phyloP scores from a whole-genome alignment of 2,888 invertebrate genomes.

The Pantelozetes paolii region DNA sequence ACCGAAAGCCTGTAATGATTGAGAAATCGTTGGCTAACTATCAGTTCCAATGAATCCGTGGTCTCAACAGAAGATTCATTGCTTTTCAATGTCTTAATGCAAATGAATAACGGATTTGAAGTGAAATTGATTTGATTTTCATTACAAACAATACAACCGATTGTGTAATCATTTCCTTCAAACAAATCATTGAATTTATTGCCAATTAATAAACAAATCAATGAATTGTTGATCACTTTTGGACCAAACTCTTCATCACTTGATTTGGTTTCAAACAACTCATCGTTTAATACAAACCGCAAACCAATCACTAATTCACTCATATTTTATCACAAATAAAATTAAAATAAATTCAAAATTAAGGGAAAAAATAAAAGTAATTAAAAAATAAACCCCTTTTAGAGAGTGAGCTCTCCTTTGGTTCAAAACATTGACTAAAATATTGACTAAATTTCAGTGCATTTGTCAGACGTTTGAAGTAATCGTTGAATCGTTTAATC shows the following conservation, averaged over 20 bases:
- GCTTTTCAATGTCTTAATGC: not conserved
- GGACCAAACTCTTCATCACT: not conserved
- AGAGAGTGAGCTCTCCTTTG: too few species aligned
- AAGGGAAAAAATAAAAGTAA: not conserved
- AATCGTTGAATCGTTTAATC: too few species aligned
- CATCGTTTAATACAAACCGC: not conserved
- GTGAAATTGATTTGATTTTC: not conserved
- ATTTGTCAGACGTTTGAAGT: too few species aligned
- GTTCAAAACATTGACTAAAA: too few species aligned
- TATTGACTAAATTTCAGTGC: too few species aligned
- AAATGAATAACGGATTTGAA: conserved; percentile 18
- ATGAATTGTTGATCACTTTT: not conserved
- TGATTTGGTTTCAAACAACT: not conserved
- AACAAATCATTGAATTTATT: not conserved
- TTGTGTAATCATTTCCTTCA: not conserved
- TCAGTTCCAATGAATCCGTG: not conserved
- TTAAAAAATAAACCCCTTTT: not conserved
- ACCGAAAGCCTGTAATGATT: not conserved
- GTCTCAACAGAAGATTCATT: not conserved
- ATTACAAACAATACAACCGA: conserved; percentile 2
- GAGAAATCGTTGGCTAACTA: conserved; percentile 12
- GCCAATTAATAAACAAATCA: conserved; percentile 19
- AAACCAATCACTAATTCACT: not conserved
- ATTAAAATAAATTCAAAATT: too few species aligned
- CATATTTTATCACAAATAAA: not conserved